phyloP scores from a whole-genome alignment of 2,797 vertebrate genomes.

The Lithobates pipiens region DNA sequence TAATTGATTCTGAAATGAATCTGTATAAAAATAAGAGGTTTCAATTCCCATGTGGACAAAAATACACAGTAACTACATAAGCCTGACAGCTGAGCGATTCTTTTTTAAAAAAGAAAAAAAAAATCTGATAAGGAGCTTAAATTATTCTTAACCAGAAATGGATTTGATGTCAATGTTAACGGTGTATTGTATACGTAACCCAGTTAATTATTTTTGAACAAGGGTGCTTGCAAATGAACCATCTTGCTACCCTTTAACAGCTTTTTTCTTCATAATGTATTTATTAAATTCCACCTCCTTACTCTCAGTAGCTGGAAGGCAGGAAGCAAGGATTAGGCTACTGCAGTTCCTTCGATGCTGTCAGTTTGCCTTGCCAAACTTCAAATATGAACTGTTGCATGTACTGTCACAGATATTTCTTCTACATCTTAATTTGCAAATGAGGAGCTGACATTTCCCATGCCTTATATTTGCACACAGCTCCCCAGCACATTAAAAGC shows the following conservation, averaged over 20 bases:
- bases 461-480: constrained; percentile 77
- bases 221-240: constrained; percentile 75
- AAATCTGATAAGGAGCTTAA: constrained; percentile 86
- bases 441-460: constrained; percentile 80
- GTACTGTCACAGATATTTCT: constrained; percentile 85
- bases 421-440: constrained; percentile 94
- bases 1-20: constrained; percentile 93
- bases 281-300: constrained; percentile 84
- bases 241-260: constrained; percentile 71
- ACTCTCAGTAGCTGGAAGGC: constrained; percentile 82
- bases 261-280: constrained; percentile 81
- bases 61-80: constrained; percentile 79
- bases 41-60: constrained; percentile 80
- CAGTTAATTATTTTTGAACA: constrained; percentile 84
- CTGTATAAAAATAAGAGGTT: constrained; percentile 83
- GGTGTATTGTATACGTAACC: constrained; percentile 78
- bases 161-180: constrained; percentile 82
- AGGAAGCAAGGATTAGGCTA: constrained; percentile 87
- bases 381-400: constrained; percentile 85
- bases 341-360: constrained; percentile 80
- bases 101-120: constrained; percentile 70
- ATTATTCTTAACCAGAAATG: constrained; percentile 77
- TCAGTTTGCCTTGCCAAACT: constrained; percentile 84
- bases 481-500: constrained; percentile 52
- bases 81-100: constrained; percentile 78